Evolutionary conservation across 2,797 vertebrate species (phyloP), one percentile per base, ranked within the genome.

Genomic region (Enteromius fasciolatus): DNA sequence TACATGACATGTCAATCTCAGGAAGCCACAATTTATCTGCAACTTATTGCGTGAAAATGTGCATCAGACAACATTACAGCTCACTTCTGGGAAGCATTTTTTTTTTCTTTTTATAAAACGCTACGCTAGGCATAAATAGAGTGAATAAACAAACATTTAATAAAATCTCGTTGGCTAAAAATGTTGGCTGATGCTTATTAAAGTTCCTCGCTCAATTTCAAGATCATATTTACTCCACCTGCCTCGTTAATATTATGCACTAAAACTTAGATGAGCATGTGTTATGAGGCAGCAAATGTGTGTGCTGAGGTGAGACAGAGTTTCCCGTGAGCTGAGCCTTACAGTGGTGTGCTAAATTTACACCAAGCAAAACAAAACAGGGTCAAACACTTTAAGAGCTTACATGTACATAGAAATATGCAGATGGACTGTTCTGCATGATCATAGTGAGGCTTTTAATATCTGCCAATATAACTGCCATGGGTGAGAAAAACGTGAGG

Each of bases 321-420:
- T 67, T 82, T 63, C 66, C 64, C 81, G 70, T 83, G 31, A 83
- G 54, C 54, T 50, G 74, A 70, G 54, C 74, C 74, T 33, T 83
- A 69, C 81, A 80, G 81, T 80, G 25, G 52, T 59, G 81, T 70
- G 78, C 77, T 76, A 83, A 66, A 83, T 80, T 77, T 77, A 80
- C 81, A 74, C 41, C 23, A 33, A 63, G 69, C 70, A 76, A 82
- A 75, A 74, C 80, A 82, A 85, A 75, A 75, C 46, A 15, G 57
- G 67, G 68, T 78, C 48, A 78, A 83, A 83, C 72, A 33, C 41
- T 52, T 68, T 82, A 73, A 31, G 14, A 48, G 80, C 67, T 57
- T 66, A 82, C 41, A 61, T 59, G 61, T 28, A 59, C 33, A 17
- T 3, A 57, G n/a, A 31, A 81, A 84, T 48, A 67, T 50, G 80